Evolutionary conservation across 2,113 vertebrate species (phyloP).

Genomic region (Phyllopteryx taeniolatus): DNA sequence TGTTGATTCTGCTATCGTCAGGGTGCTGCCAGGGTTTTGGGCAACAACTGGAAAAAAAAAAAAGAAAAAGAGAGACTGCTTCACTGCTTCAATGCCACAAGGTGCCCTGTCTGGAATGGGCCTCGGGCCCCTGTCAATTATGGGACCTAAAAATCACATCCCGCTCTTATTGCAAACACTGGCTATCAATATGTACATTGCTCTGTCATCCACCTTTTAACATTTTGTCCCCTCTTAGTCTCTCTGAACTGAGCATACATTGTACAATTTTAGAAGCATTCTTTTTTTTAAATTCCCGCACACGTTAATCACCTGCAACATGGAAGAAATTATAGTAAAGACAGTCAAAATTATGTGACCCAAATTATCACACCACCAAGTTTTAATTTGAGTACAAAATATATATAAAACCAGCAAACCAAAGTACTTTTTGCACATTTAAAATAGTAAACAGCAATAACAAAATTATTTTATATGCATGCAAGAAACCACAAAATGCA

Average conservation of each 20-base stretch:
- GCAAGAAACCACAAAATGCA: background rate
- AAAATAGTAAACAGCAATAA: background rate
- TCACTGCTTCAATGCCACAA: background rate
- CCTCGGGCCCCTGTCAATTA: background rate
- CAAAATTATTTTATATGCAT: background rate
- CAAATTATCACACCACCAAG: background rate
- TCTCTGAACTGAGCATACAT: background rate
- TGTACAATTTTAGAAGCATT: background rate
- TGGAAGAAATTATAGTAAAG: background rate
- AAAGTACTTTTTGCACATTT: background rate
- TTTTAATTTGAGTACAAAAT: background rate
- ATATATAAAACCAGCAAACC: background rate
- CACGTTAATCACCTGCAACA: background rate
- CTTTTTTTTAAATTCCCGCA: background rate
- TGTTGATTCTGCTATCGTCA: too few relatives aligned
- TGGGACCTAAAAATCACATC: background rate
- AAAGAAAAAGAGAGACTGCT: background rate
- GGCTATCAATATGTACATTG: background rate
- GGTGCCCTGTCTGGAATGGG: background rate
- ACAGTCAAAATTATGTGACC: background rate
- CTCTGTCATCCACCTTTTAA: background rate
- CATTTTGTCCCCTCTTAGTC: background rate
- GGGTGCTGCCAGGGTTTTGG: too few relatives aligned
- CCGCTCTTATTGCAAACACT: background rate
- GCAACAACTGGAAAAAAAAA: too few relatives aligned